Percentiles rank a stretch among this genome's conserved stretches.
Conservation (phyloP, 2,113 vertebrate species). For the Artemisiospiza belli region DNA sequence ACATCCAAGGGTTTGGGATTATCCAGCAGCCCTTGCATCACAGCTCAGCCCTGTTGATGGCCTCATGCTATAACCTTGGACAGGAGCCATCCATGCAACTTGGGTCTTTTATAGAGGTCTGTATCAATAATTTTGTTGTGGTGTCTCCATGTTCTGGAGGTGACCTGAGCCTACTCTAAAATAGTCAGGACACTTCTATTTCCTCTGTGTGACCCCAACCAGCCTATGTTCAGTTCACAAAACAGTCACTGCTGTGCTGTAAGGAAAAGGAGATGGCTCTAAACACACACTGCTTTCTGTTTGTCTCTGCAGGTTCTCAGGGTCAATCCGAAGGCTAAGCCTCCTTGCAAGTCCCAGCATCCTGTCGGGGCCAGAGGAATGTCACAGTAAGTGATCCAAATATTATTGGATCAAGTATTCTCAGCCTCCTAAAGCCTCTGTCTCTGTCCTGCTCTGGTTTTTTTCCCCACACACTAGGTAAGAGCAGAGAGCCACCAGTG, state of each 20-base stretch:
- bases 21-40: conserved; percentile 23
- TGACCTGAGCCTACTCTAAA: neutral
- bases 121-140: neutral
- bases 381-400: conserved; percentile 61
- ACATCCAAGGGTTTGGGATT: neutral
- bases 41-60: neutral
- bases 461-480: neutral
- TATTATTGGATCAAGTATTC: neutral
- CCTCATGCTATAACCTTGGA: neutral
- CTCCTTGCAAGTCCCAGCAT: conserved; percentile 14
- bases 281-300: neutral
- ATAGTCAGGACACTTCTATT: neutral
- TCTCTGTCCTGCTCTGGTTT: neutral
- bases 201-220: neutral
- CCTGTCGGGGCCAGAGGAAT: conserved; percentile 48
- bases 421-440: neutral
- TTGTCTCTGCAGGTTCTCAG: conserved; percentile 46
- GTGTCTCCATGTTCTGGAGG: neutral
- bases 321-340: neutral
- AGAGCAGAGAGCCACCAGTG: conserved; percentile 37
- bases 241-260: neutral
- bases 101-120: neutral
- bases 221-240: neutral
- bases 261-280: neutral
- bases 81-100: neutral